phyloP scores from a whole-genome alignment of 2,888 invertebrate species.

The Xestoiulus laeticollis region DNA sequence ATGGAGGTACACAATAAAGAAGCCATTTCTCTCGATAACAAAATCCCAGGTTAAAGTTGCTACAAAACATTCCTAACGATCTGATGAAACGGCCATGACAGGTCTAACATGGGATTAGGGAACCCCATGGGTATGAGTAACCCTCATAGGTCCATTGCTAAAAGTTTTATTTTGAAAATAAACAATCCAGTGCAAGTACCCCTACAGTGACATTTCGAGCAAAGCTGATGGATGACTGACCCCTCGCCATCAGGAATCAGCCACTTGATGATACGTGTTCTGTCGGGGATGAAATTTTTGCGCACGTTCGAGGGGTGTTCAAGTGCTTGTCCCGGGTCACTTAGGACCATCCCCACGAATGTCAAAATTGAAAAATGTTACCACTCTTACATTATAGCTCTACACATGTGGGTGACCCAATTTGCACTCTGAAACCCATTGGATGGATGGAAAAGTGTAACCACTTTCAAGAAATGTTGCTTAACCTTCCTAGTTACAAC shows the following conservation, averaged over 20 bases:
- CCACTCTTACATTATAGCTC: too few species aligned
- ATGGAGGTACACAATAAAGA: too few species aligned
- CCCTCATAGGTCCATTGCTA: neutral
- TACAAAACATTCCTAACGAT: neutral
- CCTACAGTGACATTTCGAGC: neutral
- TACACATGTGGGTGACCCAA: neutral
- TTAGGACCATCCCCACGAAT: neutral
- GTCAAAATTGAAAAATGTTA: neutral
- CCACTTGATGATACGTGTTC: neutral
- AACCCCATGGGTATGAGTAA: neutral
- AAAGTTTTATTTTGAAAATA: neutral
- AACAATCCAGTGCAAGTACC: neutral
- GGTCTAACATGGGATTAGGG: neutral
- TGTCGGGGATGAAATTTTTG: neutral
- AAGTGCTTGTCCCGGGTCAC: constrained; percentile 8
- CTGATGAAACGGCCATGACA: neutral
- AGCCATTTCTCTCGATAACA: too few species aligned
- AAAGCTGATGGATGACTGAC: constrained; percentile 22
- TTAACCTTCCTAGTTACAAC: too few species aligned
- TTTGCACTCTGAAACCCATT: neutral
- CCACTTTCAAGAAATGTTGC: too few species aligned
- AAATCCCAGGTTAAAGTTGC: too few species aligned
- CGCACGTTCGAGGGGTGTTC: constrained; percentile 19
- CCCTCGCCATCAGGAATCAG: neutral
- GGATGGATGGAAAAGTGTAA: neutral